Evolutionary conservation across 1,140 invertebrate genomes (phyloP).

Genomic region (Argopecten irradians): DNA sequence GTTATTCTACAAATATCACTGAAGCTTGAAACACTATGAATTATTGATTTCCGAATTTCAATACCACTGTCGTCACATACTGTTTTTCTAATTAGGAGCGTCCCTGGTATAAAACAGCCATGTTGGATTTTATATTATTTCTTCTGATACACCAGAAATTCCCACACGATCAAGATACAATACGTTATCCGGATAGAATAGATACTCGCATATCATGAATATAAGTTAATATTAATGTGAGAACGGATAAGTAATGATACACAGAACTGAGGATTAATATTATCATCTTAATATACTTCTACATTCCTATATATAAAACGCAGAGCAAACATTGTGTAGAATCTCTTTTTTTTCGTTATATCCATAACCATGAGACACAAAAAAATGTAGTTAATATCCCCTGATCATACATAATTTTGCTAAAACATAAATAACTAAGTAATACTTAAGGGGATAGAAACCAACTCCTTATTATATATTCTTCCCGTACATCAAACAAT

Average conservation of each 20-base stretch:
- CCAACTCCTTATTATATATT: no score
- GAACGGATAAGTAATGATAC: not conserved
- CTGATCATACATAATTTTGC: no score
- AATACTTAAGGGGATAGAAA: no score
- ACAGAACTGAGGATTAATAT: not conserved
- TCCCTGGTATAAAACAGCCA: not conserved
- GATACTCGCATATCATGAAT: not conserved
- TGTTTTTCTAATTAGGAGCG: not conserved
- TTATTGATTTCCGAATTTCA: not conserved
- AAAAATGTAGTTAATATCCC: no score
- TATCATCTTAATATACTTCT: no score
- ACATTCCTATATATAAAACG: no score
- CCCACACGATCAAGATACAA: not conserved
- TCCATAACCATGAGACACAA: no score
- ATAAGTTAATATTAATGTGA: not conserved
- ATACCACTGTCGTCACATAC: not conserved
- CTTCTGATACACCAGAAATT: not conserved
- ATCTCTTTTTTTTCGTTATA: no score
- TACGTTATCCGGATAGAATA: not conserved
- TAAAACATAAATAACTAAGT: no score
- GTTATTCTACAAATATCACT: not conserved
- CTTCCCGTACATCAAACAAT: no score
- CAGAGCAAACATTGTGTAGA: no score
- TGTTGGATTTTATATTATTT: not conserved
- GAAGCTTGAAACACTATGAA: not conserved